These are phyloP conservation scores for Thunnus thynnus DNA, from an alignment of 2,113 vertebrate genomes.

Conservation along the genomic window DNA sequence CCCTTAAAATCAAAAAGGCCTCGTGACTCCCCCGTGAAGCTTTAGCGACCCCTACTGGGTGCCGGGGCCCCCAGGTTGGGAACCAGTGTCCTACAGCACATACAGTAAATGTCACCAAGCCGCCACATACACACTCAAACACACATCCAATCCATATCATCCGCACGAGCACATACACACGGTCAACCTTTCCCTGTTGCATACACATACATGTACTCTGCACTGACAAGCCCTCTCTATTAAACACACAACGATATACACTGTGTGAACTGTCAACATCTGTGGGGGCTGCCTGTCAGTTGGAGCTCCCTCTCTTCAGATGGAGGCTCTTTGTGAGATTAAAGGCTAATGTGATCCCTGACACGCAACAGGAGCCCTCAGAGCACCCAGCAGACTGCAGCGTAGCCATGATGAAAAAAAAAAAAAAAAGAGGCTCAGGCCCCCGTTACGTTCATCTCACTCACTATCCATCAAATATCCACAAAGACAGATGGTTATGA, in stretches of 20 bases:
- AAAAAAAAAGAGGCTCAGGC: slow-evolving; percentile 4
- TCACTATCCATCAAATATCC: slow-evolving; percentile 52
- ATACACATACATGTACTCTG: slow-evolving; percentile 10
- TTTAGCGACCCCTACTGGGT: no score
- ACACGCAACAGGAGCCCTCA: slow-evolving; percentile 70
- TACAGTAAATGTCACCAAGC: slow-evolving; percentile 71
- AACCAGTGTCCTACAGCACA: slow-evolving; percentile 21
- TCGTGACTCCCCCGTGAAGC: no score
- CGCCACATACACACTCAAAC: slow-evolving; percentile 25
- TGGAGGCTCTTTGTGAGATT: slow-evolving; percentile 73
- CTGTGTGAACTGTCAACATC: slow-evolving; percentile 50
- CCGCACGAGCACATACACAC: slow-evolving; percentile 34
- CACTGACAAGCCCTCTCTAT: slow-evolving; percentile 7
- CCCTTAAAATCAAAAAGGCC: no score
- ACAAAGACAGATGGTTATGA: slow-evolving; percentile 54
- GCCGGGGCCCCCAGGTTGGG: no score
- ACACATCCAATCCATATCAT: slow-evolving; percentile 51
- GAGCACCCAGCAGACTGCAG: slow-evolving; percentile 57
- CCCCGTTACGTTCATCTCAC: slow-evolving; percentile 42
- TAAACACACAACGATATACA: slow-evolving; percentile 29
- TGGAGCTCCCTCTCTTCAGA: slow-evolving; percentile 53
- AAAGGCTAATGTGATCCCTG: slow-evolving; percentile 76
- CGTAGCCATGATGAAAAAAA: slow-evolving; percentile 18
- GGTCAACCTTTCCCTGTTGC: slow-evolving; percentile 29
- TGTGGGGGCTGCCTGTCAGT: slow-evolving; percentile 57